A percentile compares a stretch with the other conserved stretches of the same genome.
phyloP scores from a whole-genome alignment of 1,140 invertebrate genomes.

The Hydropsyche tenuis region DNA sequence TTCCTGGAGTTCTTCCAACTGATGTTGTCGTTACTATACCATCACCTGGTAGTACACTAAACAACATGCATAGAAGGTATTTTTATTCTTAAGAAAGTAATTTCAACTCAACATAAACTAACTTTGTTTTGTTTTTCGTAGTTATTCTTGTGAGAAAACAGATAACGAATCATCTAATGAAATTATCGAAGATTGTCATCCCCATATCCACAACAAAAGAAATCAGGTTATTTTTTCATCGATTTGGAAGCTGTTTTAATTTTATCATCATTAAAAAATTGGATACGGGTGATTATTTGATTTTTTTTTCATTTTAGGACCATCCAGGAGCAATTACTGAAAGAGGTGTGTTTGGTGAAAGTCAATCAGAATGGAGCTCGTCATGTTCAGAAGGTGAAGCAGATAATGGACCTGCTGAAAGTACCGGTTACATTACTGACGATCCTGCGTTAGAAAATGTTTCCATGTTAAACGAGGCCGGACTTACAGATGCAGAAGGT shows the following conservation, averaged over 20 bases:
- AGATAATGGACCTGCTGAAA: constrained; percentile 70
- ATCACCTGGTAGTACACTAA: constrained; percentile 54
- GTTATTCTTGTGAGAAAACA: constrained; percentile 55
- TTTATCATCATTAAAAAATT: too few relatives aligned
- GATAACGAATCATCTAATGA: constrained; percentile 51
- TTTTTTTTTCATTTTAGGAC: constrained; percentile 26
- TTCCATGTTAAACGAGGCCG: constrained; percentile 82
- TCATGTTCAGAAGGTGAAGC: constrained; percentile 61
- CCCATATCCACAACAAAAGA: constrained; percentile 40
- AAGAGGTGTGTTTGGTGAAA: constrained; percentile 63
- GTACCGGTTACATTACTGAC: constrained; percentile 81
- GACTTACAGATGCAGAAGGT: constrained; percentile 85
- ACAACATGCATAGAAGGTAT: constrained; percentile 50
- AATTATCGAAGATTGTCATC: constrained; percentile 48
- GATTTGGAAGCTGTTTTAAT: too few relatives aligned
- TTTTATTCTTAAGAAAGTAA: not conserved
- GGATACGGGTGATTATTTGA: too few relatives aligned
- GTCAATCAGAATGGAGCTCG: constrained; percentile 80
- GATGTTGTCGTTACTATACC: constrained; percentile 61
- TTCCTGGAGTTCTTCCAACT: constrained; percentile 61
- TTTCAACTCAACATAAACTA: constrained; percentile 8
- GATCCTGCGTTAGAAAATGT: constrained; percentile 83
- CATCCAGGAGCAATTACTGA: constrained; percentile 51
- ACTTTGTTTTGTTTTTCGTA: constrained; percentile 51
- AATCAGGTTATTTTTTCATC: constrained; percentile 40